Percentiles rank a stretch among this genome's conserved stretches.
These are phyloP conservation scores for Drosophila limbata DNA, from an alignment of 2,888 invertebrate genomes.

Conservation along the genomic window DNA sequence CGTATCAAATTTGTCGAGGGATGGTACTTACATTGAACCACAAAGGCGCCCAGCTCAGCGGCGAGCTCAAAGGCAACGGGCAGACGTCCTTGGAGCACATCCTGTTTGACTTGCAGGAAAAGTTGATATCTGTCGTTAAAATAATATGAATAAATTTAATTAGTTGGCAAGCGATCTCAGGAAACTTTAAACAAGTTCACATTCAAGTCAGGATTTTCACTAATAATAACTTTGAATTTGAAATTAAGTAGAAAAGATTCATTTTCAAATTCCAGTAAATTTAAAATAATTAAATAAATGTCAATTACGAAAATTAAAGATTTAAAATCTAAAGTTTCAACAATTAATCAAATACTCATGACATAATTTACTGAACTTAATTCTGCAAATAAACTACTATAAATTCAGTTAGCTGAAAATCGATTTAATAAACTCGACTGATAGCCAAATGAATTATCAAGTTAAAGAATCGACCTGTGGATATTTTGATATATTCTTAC, in stretches of 20 bases:
- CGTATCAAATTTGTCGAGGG: neutral
- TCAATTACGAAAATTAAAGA: neutral
- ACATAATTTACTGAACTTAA: too few species aligned
- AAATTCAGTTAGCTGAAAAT: too few species aligned
- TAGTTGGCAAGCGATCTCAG: slow-evolving; percentile 34
- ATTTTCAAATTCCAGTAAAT: too few species aligned
- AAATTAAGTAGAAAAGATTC: neutral
- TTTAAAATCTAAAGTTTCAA: neutral
- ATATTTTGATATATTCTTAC: too few species aligned
- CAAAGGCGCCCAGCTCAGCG: slow-evolving; percentile 95
- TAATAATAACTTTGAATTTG: neutral
- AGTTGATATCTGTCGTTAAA: slow-evolving; percentile 94
- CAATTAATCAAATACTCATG: neutral
- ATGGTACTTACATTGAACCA: slow-evolving; percentile 95
- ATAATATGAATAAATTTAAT: slow-evolving; percentile 63
- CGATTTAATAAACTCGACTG: too few species aligned
- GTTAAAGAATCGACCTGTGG: too few species aligned
- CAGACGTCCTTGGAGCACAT: slow-evolving; percentile 96
- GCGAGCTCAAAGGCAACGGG: slow-evolving; percentile 96
- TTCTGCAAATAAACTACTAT: too few species aligned
- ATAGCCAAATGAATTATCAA: too few species aligned
- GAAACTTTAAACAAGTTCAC: neutral
- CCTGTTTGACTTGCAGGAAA: slow-evolving; percentile 98
- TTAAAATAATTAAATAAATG: too few species aligned
- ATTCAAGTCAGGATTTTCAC: neutral